Percentiles rank a stretch among this genome's conserved stretches.
Conservation (phyloP, 2,113 vertebrate species). For the Boleophthalmus pectinirostris region DNA sequence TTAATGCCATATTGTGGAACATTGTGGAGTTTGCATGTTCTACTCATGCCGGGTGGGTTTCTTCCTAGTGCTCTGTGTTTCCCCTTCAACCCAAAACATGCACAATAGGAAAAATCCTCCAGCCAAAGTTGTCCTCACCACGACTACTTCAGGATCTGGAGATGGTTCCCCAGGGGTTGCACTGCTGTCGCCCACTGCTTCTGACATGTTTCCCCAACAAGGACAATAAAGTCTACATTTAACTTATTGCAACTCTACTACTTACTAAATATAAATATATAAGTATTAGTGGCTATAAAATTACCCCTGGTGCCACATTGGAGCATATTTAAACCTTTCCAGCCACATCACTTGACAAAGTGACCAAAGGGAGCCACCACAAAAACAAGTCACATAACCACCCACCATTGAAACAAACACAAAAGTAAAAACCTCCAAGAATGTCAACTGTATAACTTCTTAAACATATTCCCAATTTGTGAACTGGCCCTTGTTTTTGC, state of each 20-base stretch:
- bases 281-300: neutral
- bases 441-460: constrained; percentile 22
- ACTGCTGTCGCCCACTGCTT: neutral
- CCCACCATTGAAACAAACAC: constrained; percentile 25
- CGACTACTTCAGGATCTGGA: neutral
- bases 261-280: too few species aligned
- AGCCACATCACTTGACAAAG: neutral
- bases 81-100: neutral
- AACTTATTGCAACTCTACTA: too few species aligned
- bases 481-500: constrained; percentile 52
- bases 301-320: neutral
- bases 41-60: too few species aligned
- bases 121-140: too few species aligned
- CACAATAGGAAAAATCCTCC: too few species aligned
- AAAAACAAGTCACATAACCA: constrained; percentile 7
- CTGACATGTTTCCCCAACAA: neutral
- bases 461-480: constrained; percentile 67
- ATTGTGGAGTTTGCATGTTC: too few species aligned
- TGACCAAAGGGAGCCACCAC: neutral
- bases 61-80: neutral
- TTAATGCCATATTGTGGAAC: too few species aligned
- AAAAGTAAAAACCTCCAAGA: constrained; percentile 10
- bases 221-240: too few species aligned
- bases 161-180: neutral
- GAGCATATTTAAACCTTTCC: neutral